A percentile compares a stretch with the other conserved stretches of the same genome.
Conservation (phyloP, 2,888 invertebrate species). For the Tipula vernalis region DNA sequence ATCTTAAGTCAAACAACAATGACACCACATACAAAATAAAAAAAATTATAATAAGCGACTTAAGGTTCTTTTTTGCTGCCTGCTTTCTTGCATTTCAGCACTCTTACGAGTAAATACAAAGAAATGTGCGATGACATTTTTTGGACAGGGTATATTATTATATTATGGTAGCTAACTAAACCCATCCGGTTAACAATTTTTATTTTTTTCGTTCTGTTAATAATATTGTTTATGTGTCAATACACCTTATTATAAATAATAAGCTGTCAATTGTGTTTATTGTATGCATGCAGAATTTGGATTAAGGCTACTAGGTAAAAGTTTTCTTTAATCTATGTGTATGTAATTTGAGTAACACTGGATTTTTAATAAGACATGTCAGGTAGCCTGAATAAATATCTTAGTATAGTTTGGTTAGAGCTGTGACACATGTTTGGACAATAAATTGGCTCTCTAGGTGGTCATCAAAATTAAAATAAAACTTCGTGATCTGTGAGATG, state of each 20-base stretch:
- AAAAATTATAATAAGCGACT: background rate
- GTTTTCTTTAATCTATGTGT: background rate
- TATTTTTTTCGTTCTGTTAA: background rate
- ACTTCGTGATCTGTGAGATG: too few species aligned
- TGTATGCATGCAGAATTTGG: background rate
- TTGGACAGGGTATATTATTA: background rate
- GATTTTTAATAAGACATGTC: background rate
- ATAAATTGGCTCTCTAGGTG: too few species aligned
- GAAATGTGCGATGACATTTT: background rate
- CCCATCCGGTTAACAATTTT: background rate
- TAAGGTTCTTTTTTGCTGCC: background rate
- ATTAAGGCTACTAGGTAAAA: background rate
- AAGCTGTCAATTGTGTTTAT: background rate
- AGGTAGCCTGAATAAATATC: background rate
- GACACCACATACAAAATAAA: background rate
- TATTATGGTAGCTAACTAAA: background rate
- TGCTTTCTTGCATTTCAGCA: background rate
- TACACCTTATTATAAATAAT: background rate
- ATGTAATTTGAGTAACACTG: background rate
- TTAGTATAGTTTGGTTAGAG: too few species aligned
- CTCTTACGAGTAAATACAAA: background rate
- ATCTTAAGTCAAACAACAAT: conserved; percentile 4
- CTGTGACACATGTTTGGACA: too few species aligned
- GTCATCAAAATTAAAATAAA: too few species aligned
- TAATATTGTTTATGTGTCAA: background rate